phyloP scores from a whole-genome alignment of 2,888 invertebrate species.

The Hemistola chrysoprasaria region DNA sequence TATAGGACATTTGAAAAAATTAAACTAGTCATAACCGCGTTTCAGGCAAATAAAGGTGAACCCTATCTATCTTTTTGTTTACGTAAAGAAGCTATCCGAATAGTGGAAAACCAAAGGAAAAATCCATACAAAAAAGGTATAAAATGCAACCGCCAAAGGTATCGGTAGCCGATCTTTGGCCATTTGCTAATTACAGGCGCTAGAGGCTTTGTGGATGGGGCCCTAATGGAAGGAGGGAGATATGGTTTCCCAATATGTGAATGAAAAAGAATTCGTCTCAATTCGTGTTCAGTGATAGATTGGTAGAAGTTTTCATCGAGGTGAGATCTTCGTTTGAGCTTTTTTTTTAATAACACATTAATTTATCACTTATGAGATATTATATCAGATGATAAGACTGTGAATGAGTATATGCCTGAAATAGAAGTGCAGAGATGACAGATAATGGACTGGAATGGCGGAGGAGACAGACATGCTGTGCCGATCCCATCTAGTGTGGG shows the following conservation, averaged over 20 bases:
- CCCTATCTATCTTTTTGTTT: conserved; percentile 21
- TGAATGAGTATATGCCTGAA: too few species aligned
- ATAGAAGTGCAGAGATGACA: too few species aligned
- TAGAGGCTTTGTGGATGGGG: conserved; percentile 8
- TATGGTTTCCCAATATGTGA: conserved; percentile 5
- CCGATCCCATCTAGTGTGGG: too few species aligned
- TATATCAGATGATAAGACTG: too few species aligned
- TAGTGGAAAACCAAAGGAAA: conserved; percentile 22
- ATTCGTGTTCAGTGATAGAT: background rate
- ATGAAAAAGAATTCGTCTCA: conserved; percentile 7
- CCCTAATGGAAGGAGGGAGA: conserved; percentile 12
- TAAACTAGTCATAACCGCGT: conserved; percentile 24
- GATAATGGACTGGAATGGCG: too few species aligned
- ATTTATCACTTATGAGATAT: too few species aligned
- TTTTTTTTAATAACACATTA: too few species aligned
- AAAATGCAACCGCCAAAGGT: conserved; percentile 28
- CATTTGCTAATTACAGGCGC: conserved; percentile 72
- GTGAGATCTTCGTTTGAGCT: too few species aligned
- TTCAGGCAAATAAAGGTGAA: conserved; percentile 29
- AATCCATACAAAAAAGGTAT: conserved; percentile 20
- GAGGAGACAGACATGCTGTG: too few species aligned
- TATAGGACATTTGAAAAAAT: too few species aligned
- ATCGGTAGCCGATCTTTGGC: conserved; percentile 44
- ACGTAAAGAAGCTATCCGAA: conserved; percentile 28
- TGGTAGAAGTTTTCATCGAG: background rate